Conservation (phyloP, 2,797 vertebrate genomes). For the Anableps anableps region DNA sequence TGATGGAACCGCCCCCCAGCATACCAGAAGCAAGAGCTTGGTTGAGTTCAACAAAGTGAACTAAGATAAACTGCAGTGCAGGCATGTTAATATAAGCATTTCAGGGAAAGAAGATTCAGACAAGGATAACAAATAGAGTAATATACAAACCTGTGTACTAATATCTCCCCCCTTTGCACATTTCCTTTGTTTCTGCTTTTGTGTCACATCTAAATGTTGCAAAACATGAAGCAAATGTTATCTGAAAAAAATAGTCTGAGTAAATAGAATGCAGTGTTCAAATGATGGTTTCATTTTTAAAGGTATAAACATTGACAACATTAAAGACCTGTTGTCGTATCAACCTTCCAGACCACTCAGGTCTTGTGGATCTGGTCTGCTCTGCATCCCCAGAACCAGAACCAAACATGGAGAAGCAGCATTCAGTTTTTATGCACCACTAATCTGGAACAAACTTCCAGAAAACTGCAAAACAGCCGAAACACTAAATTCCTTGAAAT, state of each 20-base stretch:
- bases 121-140: slow-evolving; percentile 1
- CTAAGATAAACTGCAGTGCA: slow-evolving; percentile 39
- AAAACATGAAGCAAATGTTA: not conserved
- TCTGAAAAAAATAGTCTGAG: too few species aligned
- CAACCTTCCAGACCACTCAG: too few species aligned
- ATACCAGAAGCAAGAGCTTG: slow-evolving; percentile 46
- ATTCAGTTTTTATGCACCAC: too few species aligned
- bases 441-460: too few species aligned
- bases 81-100: slow-evolving; percentile 34
- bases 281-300: not conserved
- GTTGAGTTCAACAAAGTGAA: slow-evolving; percentile 54
- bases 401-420: too few species aligned
- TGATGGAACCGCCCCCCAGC: slow-evolving; percentile 55
- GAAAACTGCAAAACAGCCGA: too few species aligned
- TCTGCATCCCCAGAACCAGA: too few species aligned
- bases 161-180: not conserved
- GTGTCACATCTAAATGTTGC: not conserved
- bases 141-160: not conserved
- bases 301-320: not conserved
- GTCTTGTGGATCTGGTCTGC: too few species aligned
- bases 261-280: not conserved
- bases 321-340: too few species aligned
- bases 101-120: slow-evolving; percentile 32
- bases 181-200: not conserved
- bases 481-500: too few species aligned